Evolutionary conservation across 1,140 invertebrate genomes (phyloP).

Genomic region (Procambarus clarkii): DNA sequence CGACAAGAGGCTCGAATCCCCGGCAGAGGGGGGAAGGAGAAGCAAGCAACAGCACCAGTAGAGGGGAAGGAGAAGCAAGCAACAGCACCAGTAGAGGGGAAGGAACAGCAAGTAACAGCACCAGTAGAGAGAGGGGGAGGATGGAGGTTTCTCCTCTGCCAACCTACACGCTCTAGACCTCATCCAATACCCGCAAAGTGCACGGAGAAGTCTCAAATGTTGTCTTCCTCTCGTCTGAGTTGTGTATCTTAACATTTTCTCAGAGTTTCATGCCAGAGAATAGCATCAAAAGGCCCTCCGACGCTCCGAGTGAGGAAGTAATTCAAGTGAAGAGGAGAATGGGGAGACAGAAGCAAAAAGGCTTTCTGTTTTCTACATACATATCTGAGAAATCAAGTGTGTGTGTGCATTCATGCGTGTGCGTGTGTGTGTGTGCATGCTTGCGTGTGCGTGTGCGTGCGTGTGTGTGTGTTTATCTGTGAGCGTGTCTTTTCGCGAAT

Average conservation of each 20-base stretch:
- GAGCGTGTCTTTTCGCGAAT: too few relatives aligned
- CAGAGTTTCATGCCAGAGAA: not conserved
- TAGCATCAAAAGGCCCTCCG: not conserved
- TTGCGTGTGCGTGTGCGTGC: too few relatives aligned
- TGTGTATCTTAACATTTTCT: constrained; percentile 15
- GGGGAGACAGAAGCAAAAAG: not conserved
- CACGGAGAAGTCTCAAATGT: not conserved
- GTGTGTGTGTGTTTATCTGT: too few relatives aligned
- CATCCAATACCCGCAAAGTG: constrained; percentile 12
- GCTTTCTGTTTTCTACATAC: too few relatives aligned
- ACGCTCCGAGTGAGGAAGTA: not conserved
- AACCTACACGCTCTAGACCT: not conserved
- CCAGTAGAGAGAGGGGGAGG: not conserved
- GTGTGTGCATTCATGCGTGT: too few relatives aligned
- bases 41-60: not conserved
- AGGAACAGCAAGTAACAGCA: not conserved
- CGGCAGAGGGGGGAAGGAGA: not conserved
- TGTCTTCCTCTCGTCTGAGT: not conserved
- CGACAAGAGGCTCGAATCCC: not conserved
- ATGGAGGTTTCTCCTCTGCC: not conserved
- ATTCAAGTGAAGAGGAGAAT: not conserved
- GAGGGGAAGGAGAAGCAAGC: not conserved
- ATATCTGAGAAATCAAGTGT: too few relatives aligned
- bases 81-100: not conserved
- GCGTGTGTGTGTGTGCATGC: too few relatives aligned